Conservation (phyloP, 2,113 vertebrate species). For the Calyptommatus sinebrachiatus region DNA sequence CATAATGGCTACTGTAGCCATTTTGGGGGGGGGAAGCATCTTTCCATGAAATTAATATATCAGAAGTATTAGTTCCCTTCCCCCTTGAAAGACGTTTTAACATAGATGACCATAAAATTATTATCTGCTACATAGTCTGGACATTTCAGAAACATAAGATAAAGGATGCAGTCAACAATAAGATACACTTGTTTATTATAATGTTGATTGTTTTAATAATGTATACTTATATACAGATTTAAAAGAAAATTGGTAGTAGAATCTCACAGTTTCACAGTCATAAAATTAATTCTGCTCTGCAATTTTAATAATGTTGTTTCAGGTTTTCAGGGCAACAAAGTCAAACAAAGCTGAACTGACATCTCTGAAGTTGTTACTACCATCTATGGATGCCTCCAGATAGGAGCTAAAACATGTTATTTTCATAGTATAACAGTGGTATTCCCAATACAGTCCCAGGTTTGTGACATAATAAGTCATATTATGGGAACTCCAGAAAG, state of each 20-base stretch:
- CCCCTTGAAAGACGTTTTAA: background rate
- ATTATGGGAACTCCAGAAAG: no score
- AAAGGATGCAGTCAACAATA: background rate
- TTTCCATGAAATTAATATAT: no score
- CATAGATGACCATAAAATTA: background rate
- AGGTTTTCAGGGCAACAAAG: conserved; percentile 47
- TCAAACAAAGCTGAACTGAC: conserved; percentile 37
- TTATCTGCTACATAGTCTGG: background rate
- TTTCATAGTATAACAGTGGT: no score
- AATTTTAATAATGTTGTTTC: conserved; percentile 49
- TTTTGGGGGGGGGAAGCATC: no score
- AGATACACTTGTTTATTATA: background rate
- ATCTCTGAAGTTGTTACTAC: conserved; percentile 40
- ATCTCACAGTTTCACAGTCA: conserved; percentile 50
- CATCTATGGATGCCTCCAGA: background rate
- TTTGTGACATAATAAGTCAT: no score
- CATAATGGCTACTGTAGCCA: no score
- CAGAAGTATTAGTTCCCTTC: no score
- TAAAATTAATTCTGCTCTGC: conserved; percentile 51
- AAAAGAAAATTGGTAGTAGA: background rate
- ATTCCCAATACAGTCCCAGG: no score
- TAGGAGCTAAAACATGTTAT: no score
- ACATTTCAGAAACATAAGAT: background rate
- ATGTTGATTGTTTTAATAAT: background rate
- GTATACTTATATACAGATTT: background rate